These are phyloP conservation scores for Sporophila hypoxantha DNA, from an alignment of 2,113 vertebrate species.

Conservation along the genomic window DNA sequence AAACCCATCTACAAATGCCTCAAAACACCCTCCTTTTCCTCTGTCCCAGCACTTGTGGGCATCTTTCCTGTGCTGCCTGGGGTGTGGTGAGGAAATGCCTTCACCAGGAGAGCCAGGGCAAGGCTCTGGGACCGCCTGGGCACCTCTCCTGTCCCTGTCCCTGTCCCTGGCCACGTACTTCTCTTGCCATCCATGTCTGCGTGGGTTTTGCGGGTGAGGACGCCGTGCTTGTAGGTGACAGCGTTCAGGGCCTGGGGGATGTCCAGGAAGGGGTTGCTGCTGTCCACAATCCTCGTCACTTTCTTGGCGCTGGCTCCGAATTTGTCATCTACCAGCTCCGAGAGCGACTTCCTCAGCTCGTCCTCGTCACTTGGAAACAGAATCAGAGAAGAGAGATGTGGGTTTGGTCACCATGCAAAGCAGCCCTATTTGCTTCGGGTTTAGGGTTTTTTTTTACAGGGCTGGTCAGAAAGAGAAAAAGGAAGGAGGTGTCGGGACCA, in stretches of 20 bases:
- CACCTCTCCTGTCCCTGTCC: neutral
- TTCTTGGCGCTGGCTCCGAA: conserved; percentile 87
- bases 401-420: neutral
- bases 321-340: conserved; percentile 94
- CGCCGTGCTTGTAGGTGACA: conserved; percentile 91
- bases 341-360: conserved; percentile 93
- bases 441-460: neutral
- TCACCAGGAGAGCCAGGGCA: neutral
- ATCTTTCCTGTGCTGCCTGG: neutral
- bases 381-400: neutral
- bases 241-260: conserved; percentile 88
- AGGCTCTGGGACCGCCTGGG: neutral
- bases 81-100: neutral
- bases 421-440: neutral
- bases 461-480: neutral
- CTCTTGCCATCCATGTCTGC: conserved; percentile 96
- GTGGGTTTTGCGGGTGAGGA: conserved; percentile 91
- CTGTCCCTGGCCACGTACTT: conserved; percentile 73
- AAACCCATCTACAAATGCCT: neutral
- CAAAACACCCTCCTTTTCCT: neutral
- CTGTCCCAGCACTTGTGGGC: neutral
- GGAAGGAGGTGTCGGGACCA: neutral
- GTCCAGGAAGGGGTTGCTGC: conserved; percentile 94
- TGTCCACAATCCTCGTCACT: conserved; percentile 88
- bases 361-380: conserved; percentile 86